Evolutionary conservation across 2,888 invertebrate genomes (phyloP).

Genomic region (Caenorhabditis sp.): DNA sequence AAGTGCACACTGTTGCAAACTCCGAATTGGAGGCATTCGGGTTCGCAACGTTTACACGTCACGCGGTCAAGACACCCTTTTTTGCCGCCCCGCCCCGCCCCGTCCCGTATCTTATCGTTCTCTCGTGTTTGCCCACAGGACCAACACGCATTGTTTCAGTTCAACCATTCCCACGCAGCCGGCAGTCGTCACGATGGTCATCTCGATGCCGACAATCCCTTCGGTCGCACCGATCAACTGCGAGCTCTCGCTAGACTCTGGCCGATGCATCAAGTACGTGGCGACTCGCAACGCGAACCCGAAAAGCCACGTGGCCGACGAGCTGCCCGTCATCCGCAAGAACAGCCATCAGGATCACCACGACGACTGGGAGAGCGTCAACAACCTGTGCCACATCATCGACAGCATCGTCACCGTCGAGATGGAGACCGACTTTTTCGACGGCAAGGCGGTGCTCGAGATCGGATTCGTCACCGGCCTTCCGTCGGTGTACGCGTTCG

Average conservation of each 20-base stretch:
- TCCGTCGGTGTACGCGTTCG: slow-evolving; percentile 73
- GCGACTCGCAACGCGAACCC: slow-evolving; percentile 50
- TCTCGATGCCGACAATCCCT: slow-evolving; percentile 53
- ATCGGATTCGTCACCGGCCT: slow-evolving; percentile 76
- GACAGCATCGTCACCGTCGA: slow-evolving; percentile 74
- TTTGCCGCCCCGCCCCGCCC: not conserved
- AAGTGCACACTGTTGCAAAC: too few species aligned
- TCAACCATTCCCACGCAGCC: not conserved
- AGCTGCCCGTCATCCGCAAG: slow-evolving; percentile 38
- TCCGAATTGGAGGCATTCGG: too few species aligned
- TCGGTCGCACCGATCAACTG: slow-evolving; percentile 55
- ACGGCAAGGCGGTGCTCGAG: slow-evolving; percentile 72
- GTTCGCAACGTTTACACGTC: slow-evolving; percentile 7
- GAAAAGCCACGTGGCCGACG: slow-evolving; percentile 37
- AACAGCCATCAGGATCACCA: slow-evolving; percentile 44
- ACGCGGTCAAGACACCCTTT: slow-evolving; percentile 17
- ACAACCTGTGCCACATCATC: slow-evolving; percentile 70
- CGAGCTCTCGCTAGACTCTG: slow-evolving; percentile 70
- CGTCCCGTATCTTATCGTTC: slow-evolving; percentile 17
- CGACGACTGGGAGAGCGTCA: slow-evolving; percentile 76
- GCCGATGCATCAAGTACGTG: slow-evolving; percentile 61
- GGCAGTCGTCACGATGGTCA: slow-evolving; percentile 52
- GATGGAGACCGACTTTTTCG: slow-evolving; percentile 73
- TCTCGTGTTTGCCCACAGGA: not conserved
- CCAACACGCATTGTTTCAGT: not conserved